phyloP scores from a whole-genome alignment of 92 coral and sea anemone genomes.

The Phenganax stokvisi region DNA sequence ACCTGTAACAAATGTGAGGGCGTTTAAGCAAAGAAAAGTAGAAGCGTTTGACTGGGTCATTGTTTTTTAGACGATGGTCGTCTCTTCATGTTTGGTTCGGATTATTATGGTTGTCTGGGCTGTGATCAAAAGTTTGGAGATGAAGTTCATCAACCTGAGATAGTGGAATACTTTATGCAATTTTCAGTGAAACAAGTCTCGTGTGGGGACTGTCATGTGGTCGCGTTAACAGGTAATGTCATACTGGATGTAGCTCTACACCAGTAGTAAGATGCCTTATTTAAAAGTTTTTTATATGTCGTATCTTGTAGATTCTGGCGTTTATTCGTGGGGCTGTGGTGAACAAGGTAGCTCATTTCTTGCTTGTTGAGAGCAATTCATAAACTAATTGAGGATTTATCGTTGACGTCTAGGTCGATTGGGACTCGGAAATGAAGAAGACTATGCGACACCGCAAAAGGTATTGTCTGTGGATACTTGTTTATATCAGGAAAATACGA shows the following conservation, averaged over 20 bases:
- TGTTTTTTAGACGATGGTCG: slow-evolving; percentile 63
- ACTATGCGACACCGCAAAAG: slow-evolving; percentile 73
- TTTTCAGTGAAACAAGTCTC: slow-evolving; percentile 74
- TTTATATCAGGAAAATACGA: background rate
- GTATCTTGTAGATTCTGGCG: slow-evolving; percentile 57
- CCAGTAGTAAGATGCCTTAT: background rate
- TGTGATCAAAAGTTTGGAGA: slow-evolving; percentile 77
- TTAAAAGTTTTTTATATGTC: background rate
- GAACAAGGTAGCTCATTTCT: slow-evolving; percentile 61
- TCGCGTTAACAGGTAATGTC: slow-evolving; percentile 62
- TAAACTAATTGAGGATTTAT: background rate
- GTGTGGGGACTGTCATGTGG: slow-evolving; percentile 91
- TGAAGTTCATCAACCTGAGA: slow-evolving; percentile 62
- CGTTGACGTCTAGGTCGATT: slow-evolving; percentile 63
- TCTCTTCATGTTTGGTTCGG: slow-evolving; percentile 89
- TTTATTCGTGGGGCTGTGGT: slow-evolving; percentile 98
- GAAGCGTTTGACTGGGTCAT: slow-evolving; percentile 14
- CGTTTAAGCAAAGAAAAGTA: slow-evolving; percentile 25
- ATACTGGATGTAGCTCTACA: background rate
- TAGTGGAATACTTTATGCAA: slow-evolving; percentile 69
- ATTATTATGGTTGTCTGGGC: slow-evolving; percentile 96
- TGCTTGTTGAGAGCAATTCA: background rate
- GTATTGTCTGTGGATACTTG: slow-evolving; percentile 26
- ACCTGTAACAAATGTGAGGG: too few relatives aligned
- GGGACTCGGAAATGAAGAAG: slow-evolving; percentile 84